Conservation (phyloP, 2,113 vertebrate genomes). For the Elephantulus edwardii region DNA sequence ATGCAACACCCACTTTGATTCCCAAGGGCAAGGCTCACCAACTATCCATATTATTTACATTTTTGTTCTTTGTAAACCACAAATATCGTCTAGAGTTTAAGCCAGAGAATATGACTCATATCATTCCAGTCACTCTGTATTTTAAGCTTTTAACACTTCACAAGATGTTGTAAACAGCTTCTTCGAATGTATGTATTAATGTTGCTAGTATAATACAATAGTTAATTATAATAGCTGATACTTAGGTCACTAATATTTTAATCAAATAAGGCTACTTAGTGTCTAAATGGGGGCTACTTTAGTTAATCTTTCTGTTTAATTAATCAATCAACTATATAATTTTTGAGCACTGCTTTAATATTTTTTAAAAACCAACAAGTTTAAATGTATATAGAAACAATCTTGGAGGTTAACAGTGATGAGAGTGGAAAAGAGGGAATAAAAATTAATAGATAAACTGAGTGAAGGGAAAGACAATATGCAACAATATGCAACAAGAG, state of each 20-base stretch:
- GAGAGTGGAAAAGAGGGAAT: too few species aligned
- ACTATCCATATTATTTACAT: conserved; percentile 51
- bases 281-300: neutral
- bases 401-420: too few species aligned
- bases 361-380: too few species aligned
- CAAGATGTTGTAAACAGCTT: conserved; percentile 52
- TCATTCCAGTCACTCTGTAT: conserved; percentile 46
- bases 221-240: neutral
- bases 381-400: too few species aligned
- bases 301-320: neutral
- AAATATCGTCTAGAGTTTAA: conserved; percentile 68
- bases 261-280: neutral
- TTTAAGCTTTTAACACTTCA: conserved; percentile 63
- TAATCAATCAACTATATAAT: neutral
- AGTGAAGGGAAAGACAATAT: too few species aligned
- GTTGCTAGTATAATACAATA: neutral
- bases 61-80: conserved; percentile 61
- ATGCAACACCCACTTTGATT: conserved; percentile 25
- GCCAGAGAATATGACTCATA: conserved; percentile 77
- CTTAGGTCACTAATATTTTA: neutral
- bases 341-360: conserved; percentile 4
- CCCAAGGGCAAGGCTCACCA: conserved; percentile 44
- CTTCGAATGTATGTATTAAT: neutral
- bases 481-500: too few species aligned
- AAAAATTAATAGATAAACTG: too few species aligned